Conservation (phyloP, 2,888 invertebrate genomes). For the Drosophila formosana region DNA sequence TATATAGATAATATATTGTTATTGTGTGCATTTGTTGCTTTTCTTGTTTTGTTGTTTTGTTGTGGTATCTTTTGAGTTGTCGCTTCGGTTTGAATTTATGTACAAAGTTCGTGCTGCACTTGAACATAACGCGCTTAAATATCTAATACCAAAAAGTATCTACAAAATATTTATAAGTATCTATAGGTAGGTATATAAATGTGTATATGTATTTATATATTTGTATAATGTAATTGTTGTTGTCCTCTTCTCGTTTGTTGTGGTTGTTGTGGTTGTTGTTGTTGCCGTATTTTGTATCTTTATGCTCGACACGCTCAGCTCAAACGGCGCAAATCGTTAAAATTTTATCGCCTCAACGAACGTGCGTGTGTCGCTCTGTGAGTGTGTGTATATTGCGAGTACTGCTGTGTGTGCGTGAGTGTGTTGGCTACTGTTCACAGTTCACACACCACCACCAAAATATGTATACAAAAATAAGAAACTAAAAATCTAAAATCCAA, state of each 20-base stretch:
- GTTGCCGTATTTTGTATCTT: constrained; percentile 66
- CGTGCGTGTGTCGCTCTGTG: constrained; percentile 44
- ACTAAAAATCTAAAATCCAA: constrained; percentile 31
- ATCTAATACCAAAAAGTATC: constrained; percentile 64
- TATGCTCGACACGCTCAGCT: constrained; percentile 79
- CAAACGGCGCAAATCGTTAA: constrained; percentile 80
- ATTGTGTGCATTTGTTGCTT: constrained; percentile 21
- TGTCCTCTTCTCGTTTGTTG: constrained; percentile 14
- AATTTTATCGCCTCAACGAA: constrained; percentile 75
- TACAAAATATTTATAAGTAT: constrained; percentile 62
- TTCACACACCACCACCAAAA: constrained; percentile 50
- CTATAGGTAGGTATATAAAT: constrained; percentile 45
- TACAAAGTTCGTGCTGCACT: constrained; percentile 80
- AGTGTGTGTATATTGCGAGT: constrained; percentile 29
- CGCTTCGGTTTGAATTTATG: constrained; percentile 75
- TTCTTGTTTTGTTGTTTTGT: constrained; percentile 30
- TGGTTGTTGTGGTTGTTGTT: constrained; percentile 28
- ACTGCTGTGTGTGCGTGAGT: constrained; percentile 11
- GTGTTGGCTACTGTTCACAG: constrained; percentile 43
- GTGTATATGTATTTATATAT: constrained; percentile 28
- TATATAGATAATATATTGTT: constrained; percentile 1
- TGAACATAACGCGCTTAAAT: constrained; percentile 68
- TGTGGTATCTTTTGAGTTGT: constrained; percentile 19
- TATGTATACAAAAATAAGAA: constrained; percentile 1
- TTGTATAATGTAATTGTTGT: constrained; percentile 12